Evolutionary conservation across 64 coral and sea anemone species (phyloP).

Genomic region (Pocillopora damicornis): DNA sequence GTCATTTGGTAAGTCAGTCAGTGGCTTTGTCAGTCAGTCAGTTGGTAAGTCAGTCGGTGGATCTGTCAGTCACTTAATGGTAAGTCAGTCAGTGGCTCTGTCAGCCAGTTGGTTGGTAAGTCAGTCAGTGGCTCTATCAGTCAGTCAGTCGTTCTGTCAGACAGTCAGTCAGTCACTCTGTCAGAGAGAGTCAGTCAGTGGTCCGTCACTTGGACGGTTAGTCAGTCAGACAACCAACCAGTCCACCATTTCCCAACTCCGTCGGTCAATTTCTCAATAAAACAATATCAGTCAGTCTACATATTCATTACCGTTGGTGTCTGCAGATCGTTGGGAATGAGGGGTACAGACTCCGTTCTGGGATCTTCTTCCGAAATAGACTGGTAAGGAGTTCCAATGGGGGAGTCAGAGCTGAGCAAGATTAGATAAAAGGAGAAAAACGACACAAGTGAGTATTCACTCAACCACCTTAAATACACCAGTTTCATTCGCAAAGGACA

Average conservation of each 20-base stretch:
- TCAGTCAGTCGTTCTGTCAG: no score
- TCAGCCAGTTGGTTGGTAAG: no score
- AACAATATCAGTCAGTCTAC: not conserved
- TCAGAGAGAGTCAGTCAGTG: no score
- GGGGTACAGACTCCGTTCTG: conserved; percentile 11
- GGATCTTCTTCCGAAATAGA: conserved; percentile 21
- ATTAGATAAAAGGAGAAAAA: not conserved
- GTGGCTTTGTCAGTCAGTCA: no score
- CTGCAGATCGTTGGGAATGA: not conserved
- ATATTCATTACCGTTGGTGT: not conserved
- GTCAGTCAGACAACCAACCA: not conserved
- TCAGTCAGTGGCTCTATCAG: no score
- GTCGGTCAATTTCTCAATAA: no score
- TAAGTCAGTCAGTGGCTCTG: no score
- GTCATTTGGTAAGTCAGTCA: no score
- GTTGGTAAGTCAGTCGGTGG: no score
- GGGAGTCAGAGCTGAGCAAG: conserved; percentile 6
- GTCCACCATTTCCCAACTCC: not conserved
- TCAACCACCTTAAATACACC: not conserved
- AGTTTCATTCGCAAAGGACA: not conserved
- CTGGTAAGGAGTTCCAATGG: conserved; percentile 43
- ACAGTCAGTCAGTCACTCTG: no score
- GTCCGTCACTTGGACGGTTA: no score
- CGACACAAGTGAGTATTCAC: not conserved
- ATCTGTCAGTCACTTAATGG: no score